phyloP scores from a whole-genome alignment of 2,113 vertebrate species.

The Butorides virescens region DNA sequence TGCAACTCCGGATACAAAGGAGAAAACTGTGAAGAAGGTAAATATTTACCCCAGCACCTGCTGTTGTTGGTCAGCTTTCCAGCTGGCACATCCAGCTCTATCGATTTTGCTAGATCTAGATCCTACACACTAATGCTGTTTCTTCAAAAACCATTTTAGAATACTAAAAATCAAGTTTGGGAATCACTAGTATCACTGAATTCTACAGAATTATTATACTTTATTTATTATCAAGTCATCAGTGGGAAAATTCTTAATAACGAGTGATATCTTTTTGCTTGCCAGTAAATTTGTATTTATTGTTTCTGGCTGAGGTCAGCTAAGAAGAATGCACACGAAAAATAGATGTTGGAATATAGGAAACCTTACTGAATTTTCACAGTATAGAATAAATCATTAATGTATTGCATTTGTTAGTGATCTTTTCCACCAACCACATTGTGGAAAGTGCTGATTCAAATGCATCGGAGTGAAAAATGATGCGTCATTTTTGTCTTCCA shows the following conservation, averaged over 20 bases:
- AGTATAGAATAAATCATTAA: conserved; percentile 68
- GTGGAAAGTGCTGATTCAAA: conserved; percentile 46
- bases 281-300: neutral
- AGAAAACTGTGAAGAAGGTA: conserved; percentile 93
- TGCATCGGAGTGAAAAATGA: conserved; percentile 29
- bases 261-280: neutral
- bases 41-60: neutral
- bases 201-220: neutral
- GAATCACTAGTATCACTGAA: neutral
- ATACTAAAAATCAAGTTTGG: neutral
- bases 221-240: neutral
- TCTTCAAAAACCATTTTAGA: neutral
- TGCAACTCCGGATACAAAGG: conserved; percentile 96
- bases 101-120: neutral
- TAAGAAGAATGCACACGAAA: neutral
- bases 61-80: conserved; percentile 1
- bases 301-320: neutral
- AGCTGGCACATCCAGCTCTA: neutral
- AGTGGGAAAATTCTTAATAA: neutral
- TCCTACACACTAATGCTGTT: neutral
- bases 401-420: conserved; percentile 28
- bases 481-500: conserved; percentile 40
- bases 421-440: conserved; percentile 32
- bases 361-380: conserved; percentile 66
- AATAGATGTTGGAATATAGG: neutral